phyloP scores from a whole-genome alignment of 2,888 invertebrate genomes.

The Melangyna quadrimaculata region DNA sequence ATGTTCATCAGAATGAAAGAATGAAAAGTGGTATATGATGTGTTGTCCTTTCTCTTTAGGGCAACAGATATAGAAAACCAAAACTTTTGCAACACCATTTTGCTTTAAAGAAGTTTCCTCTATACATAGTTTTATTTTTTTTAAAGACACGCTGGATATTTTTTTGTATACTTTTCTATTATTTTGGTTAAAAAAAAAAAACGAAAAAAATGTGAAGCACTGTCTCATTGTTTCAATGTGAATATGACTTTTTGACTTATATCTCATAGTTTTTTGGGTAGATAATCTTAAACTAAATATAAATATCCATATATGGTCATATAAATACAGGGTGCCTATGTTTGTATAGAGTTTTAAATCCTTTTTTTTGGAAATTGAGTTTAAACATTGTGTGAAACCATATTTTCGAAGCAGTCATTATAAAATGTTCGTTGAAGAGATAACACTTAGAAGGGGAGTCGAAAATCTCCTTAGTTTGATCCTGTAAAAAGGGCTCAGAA shows the following conservation, averaged over 20 bases:
- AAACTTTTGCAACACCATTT: slow-evolving; percentile 37
- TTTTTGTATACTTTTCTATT: neutral
- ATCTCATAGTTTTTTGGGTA: neutral
- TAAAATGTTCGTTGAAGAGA: too few relatives aligned
- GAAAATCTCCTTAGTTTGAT: too few relatives aligned
- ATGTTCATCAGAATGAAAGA: slow-evolving; percentile 24
- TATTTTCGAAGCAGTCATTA: too few relatives aligned
- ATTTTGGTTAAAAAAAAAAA: neutral
- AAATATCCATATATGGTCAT: neutral
- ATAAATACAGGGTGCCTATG: neutral
- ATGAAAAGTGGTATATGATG: slow-evolving; percentile 20
- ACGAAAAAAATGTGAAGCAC: neutral
- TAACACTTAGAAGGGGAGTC: too few relatives aligned
- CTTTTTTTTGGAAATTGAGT: neutral
- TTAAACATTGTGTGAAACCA: too few relatives aligned
- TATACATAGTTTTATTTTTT: neutral
- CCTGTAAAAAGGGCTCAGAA: too few relatives aligned
- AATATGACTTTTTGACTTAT: neutral
- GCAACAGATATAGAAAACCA: neutral
- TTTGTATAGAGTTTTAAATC: neutral
- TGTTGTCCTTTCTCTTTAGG: slow-evolving; percentile 28
- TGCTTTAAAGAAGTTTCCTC: neutral
- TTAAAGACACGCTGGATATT: neutral
- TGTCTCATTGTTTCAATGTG: neutral
- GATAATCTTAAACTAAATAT: neutral